These are phyloP conservation scores for Habrosyne pyritoides DNA, from an alignment of 2,888 invertebrate species.

Conservation along the genomic window DNA sequence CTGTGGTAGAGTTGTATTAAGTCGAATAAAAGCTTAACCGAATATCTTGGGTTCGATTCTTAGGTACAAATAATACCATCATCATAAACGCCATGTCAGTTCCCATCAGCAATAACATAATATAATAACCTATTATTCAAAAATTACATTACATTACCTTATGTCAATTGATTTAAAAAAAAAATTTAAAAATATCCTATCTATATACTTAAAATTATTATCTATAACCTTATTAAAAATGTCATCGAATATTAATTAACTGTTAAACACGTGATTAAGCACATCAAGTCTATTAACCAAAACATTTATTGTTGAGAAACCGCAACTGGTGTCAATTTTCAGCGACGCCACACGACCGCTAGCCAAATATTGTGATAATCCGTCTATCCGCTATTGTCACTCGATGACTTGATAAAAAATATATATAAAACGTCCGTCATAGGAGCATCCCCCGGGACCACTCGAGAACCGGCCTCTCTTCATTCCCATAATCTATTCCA, in stretches of 20 bases:
- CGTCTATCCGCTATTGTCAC: slow-evolving; percentile 67
- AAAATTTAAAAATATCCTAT: no score
- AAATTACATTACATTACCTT: no score
- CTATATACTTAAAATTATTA: no score
- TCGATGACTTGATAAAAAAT: slow-evolving; percentile 80
- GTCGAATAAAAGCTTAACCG: no score
- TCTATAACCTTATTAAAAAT: slow-evolving; percentile 6
- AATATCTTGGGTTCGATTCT: no score
- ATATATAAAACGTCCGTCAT: slow-evolving; percentile 59
- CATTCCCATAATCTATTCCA: slow-evolving; percentile 84
- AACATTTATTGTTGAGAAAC: slow-evolving; percentile 35
- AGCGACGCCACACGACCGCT: slow-evolving; percentile 65
- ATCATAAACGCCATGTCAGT: no score
- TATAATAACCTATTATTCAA: no score
- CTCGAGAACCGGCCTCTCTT: slow-evolving; percentile 65
- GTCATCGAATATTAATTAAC: slow-evolving; percentile 32
- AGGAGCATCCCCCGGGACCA: slow-evolving; percentile 67
- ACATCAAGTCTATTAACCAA: slow-evolving; percentile 32
- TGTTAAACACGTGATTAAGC: slow-evolving; percentile 49
- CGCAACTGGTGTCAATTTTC: slow-evolving; percentile 65
- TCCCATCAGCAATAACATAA: no score
- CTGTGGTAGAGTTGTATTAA: no score
- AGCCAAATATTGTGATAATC: slow-evolving; percentile 82
- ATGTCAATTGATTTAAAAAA: no score
- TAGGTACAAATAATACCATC: no score